A percentile compares a stretch with the other conserved stretches of the same genome.
phyloP scores from a whole-genome alignment of 2,113 vertebrate species.

The Albula glossodonta region DNA sequence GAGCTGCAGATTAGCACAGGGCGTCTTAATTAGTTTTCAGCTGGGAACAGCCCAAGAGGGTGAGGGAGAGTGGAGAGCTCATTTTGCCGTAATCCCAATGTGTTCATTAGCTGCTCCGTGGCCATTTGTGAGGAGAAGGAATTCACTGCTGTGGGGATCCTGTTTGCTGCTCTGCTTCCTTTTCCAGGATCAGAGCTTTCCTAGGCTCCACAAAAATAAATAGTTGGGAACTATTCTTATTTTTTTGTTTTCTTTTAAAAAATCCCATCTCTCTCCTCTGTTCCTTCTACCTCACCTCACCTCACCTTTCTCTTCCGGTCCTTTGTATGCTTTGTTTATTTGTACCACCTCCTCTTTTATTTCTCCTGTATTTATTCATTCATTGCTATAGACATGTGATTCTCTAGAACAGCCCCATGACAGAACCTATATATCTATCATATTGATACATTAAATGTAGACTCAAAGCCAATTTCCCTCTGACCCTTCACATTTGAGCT shows the following conservation, averaged over 20 bases:
- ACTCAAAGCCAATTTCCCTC: not conserved
- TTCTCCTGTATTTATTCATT: not conserved
- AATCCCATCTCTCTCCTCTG: not conserved
- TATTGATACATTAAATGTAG: not conserved
- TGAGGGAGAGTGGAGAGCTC: constrained; percentile 6
- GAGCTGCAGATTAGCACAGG: not conserved
- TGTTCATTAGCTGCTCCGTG: not conserved
- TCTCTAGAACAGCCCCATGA: too few relatives aligned
- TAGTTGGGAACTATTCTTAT: not conserved
- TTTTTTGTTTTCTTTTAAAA: too few relatives aligned
- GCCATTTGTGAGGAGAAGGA: not conserved
- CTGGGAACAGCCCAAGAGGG: not conserved
- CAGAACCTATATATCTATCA: too few relatives aligned
- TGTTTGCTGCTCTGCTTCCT: not conserved
- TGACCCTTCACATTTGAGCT: too few relatives aligned
- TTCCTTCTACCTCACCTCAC: not conserved
- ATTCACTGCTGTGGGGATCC: not conserved
- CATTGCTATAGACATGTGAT: too few relatives aligned
- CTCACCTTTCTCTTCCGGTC: not conserved
- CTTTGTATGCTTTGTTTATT: not conserved
- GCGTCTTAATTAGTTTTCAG: constrained; percentile 8
- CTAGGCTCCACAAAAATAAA: not conserved
- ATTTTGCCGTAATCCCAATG: constrained; percentile 7
- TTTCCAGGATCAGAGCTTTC: not conserved
- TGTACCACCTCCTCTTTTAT: not conserved